Conservation (phyloP, 2,113 vertebrate genomes). For the Hippocampus barbouri region DNA sequence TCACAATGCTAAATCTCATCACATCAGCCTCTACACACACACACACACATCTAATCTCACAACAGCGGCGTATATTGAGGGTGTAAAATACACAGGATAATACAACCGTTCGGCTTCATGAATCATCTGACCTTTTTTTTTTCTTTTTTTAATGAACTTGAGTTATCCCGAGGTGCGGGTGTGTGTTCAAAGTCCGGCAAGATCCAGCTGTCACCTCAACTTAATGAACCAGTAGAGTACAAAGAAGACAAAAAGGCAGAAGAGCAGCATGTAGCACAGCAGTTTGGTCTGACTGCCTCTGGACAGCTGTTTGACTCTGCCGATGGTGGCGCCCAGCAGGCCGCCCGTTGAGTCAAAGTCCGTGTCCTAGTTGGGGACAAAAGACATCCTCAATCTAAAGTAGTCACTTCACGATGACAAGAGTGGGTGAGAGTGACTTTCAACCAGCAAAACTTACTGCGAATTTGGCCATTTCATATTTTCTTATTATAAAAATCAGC, state of each 20-base stretch:
- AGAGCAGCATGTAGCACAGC: slow-evolving; percentile 92
- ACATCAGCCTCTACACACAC: neutral
- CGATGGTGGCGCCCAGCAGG: slow-evolving; percentile 88
- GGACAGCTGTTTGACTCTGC: slow-evolving; percentile 86
- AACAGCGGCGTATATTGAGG: neutral
- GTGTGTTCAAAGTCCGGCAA: slow-evolving; percentile 12
- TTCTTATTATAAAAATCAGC: too few relatives aligned
- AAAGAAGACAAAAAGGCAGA: slow-evolving; percentile 90
- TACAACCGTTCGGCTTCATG: neutral
- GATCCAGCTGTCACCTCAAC: slow-evolving; percentile 65
- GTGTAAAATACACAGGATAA: neutral
- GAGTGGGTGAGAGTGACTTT: too few relatives aligned
- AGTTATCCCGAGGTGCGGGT: slow-evolving; percentile 8
- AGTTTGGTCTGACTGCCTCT: slow-evolving; percentile 92
- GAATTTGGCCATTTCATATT: too few relatives aligned
- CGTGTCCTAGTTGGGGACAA: slow-evolving; percentile 74
- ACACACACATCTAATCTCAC: neutral
- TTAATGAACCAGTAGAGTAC: slow-evolving; percentile 95
- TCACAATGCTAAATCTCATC: neutral
- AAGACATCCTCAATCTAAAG: neutral
- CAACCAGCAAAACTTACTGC: too few relatives aligned
- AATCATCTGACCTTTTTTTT: too few relatives aligned
- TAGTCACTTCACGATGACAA: neutral
- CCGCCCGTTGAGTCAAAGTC: slow-evolving; percentile 93
- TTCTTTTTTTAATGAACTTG: neutral